Conservation (phyloP, 1,140 invertebrate species). For the Monochamus saltuarius region DNA sequence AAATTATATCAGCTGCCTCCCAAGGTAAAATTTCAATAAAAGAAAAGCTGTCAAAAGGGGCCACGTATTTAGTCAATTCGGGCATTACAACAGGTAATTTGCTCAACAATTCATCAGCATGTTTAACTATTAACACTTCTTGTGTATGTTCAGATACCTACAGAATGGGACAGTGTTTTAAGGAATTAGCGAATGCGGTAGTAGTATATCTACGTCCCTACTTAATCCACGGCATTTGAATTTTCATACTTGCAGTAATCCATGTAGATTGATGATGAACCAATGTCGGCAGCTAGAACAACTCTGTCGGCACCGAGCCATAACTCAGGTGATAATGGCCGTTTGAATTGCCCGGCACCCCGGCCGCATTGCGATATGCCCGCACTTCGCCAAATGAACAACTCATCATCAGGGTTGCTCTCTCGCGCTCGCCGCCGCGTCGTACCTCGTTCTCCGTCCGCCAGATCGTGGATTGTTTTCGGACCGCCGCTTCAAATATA, state of each 20-base stretch:
- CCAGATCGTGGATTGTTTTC: slow-evolving; percentile 41
- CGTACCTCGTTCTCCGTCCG: slow-evolving; percentile 24
- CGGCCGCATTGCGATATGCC: slow-evolving; percentile 44
- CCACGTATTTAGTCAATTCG: too few relatives aligned
- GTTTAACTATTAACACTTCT: too few relatives aligned
- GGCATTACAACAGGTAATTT: too few relatives aligned
- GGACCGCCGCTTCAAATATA: slow-evolving; percentile 38
- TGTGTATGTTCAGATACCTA: too few relatives aligned
- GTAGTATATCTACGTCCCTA: background rate
- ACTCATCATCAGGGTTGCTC: slow-evolving; percentile 37
- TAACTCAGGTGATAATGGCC: slow-evolving; percentile 46
- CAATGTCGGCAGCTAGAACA: slow-evolving; percentile 40
- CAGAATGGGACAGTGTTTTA: too few relatives aligned
- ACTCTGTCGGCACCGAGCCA: slow-evolving; percentile 43
- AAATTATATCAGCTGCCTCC: too few relatives aligned
- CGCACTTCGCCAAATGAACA: slow-evolving; percentile 46
- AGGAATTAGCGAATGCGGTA: background rate
- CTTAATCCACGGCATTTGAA: background rate
- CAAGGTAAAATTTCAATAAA: too few relatives aligned
- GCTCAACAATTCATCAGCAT: too few relatives aligned
- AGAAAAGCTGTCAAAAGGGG: too few relatives aligned
- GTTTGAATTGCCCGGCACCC: slow-evolving; percentile 42
- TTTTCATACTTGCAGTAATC: slow-evolving; percentile 26
- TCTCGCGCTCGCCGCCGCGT: slow-evolving; percentile 24
- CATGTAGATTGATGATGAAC: slow-evolving; percentile 40